Evolutionary conservation across 2,888 invertebrate genomes (phyloP).

Genomic region (Platynereis dumerilii): DNA sequence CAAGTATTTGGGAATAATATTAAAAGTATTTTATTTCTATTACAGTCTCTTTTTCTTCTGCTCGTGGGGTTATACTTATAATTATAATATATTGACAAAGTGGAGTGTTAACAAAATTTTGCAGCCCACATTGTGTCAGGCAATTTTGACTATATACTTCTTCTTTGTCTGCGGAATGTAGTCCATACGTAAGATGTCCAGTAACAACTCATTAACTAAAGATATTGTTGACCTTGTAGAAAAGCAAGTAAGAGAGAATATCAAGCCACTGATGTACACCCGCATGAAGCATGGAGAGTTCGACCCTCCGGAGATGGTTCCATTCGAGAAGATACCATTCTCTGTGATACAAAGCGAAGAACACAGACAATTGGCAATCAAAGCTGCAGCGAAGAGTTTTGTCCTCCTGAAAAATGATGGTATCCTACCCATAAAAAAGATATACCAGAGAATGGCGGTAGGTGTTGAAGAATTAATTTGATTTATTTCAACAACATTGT

Average conservation of each 20-base stretch:
- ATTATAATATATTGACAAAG: too few relatives aligned
- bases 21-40: too few relatives aligned
- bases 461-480: slow-evolving; percentile 24
- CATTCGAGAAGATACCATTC: slow-evolving; percentile 41
- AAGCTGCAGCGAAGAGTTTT: slow-evolving; percentile 46
- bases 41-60: too few relatives aligned
- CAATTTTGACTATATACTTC: too few relatives aligned
- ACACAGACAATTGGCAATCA: slow-evolving; percentile 42
- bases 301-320: slow-evolving; percentile 49
- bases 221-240: too few relatives aligned
- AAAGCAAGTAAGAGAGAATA: slow-evolving; percentile 28
- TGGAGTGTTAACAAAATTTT: too few relatives aligned
- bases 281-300: slow-evolving; percentile 42
- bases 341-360: slow-evolving; percentile 39
- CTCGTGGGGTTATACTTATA: too few relatives aligned
- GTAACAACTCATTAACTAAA: too few relatives aligned
- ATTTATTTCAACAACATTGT: neutral
- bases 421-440: slow-evolving; percentile 36
- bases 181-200: too few relatives aligned
- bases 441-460: slow-evolving; percentile 36
- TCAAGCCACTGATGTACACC: slow-evolving; percentile 41
- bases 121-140: too few relatives aligned
- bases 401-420: slow-evolving; percentile 48
- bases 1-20: too few relatives aligned
- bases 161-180: too few relatives aligned